A percentile compares a stretch with the other conserved stretches of the same genome.
Conservation (phyloP, 2,797 vertebrate species). For the Glyptemys insculpta region DNA sequence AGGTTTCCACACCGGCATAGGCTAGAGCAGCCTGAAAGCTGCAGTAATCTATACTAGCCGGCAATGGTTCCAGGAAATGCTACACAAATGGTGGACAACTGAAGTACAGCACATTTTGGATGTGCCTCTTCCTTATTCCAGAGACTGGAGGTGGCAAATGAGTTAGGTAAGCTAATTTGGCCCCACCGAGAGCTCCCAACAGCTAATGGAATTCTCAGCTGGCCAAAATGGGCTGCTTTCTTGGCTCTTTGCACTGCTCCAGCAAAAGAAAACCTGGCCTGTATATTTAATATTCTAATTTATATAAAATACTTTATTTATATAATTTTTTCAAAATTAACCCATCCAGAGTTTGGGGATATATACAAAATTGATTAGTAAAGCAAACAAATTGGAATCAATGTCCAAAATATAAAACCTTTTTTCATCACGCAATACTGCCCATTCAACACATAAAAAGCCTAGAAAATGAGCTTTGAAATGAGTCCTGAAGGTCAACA, state of each 20-base stretch:
- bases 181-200: neutral
- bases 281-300: neutral
- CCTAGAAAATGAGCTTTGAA: neutral
- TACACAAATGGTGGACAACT: neutral
- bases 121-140: neutral
- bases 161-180: neutral
- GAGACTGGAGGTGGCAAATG: neutral
- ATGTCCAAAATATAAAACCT: neutral
- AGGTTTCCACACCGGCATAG: neutral
- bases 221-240: neutral
- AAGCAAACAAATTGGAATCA: neutral
- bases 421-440: neutral
- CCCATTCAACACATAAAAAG: neutral
- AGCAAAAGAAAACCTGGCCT: neutral
- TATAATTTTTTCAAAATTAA: neutral
- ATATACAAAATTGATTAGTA: neutral
- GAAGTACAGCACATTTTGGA: neutral
- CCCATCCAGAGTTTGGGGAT: neutral
- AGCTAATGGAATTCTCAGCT: neutral
- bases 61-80: neutral
- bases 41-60: neutral
- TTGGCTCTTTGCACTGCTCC: neutral
- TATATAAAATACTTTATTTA: neutral
- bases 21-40: neutral
- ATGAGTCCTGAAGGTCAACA: neutral